Evolutionary conservation across 2,797 vertebrate genomes (phyloP), one percentile per base, ranked within the genome.

Genomic region (Brachymystax lenok): DNA sequence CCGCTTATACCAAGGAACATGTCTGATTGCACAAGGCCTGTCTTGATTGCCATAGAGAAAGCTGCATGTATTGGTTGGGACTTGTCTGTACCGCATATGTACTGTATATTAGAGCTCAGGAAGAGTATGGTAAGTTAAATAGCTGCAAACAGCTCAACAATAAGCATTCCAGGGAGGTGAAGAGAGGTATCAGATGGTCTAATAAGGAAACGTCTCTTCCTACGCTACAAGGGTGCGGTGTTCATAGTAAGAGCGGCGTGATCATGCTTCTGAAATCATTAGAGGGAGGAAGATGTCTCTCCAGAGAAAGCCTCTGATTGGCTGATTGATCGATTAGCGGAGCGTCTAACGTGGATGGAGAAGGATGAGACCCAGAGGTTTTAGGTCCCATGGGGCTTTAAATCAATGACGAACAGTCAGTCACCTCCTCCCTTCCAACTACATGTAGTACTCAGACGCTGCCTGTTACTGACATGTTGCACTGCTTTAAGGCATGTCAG

Each of bases 341-440:
- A 64, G 46, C 51, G 24, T 74, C 17, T 80, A 50, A 66, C 27
- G 21, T 21, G 33, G 50, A 5, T 30, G n/a, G 28, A 64, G 71
- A 54, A 7, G 7, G 40, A 72, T 28, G 24, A 52, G 66, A 28
- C 63, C 77, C 50, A 1, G 54, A 51, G 69, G 61, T 77, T 50
- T 73, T 66, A 74, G 69, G 77, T 77, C 75, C 71, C 74, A 68
- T 74, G 73, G 77, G 77, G 61, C 69, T 80, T 70, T 40, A 30
- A 76, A 86, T 83, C 80, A 78, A 86, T 85, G 75, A 72, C 64
- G 73, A 27, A 28, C 75, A 35, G 17, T 50, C 69, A 71, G 46
- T 69, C 61, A 50, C 71, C 1, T 30, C 14, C 28, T 33, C 16
- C 13, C 54, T 46, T 35, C 24, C 61, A 61, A 63, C 30, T 27